These are phyloP conservation scores for Macrosoma leucophasiata DNA, from an alignment of 2,888 invertebrate genomes.

Conservation along the genomic window DNA sequence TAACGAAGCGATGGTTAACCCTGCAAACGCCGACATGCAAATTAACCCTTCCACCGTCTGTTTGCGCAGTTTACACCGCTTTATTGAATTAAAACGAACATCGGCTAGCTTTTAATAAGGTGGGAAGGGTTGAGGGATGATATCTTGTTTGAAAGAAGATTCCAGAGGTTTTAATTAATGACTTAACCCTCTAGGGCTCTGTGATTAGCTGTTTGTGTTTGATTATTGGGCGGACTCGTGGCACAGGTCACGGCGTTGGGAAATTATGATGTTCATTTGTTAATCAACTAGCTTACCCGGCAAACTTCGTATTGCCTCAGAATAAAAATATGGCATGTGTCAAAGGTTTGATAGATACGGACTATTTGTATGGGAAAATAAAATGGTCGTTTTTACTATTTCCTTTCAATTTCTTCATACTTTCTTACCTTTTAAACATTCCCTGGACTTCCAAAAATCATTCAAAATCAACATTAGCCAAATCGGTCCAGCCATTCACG, in stretches of 20 bases:
- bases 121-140: constrained; percentile 67
- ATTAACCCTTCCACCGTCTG: constrained; percentile 71
- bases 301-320: no score
- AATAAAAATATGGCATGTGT: no score
- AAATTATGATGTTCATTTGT: constrained; percentile 19
- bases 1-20: constrained; percentile 72
- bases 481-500: no score
- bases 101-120: constrained; percentile 39
- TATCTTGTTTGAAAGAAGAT: constrained; percentile 67
- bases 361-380: no score
- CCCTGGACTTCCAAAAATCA: no score
- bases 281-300: no score
- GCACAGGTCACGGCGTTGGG: constrained; percentile 38
- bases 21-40: constrained; percentile 68
- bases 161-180: constrained; percentile 62
- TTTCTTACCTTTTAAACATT: no score
- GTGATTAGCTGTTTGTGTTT: constrained; percentile 53
- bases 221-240: constrained; percentile 49
- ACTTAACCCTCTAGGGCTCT: constrained; percentile 51
- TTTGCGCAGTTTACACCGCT: constrained; percentile 65
- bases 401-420: no score
- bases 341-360: no score
- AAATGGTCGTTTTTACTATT: no score
- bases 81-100: constrained; percentile 68
- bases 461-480: no score